Conservation (phyloP, 1,140 invertebrate species). For the Littorina saxatilis region DNA sequence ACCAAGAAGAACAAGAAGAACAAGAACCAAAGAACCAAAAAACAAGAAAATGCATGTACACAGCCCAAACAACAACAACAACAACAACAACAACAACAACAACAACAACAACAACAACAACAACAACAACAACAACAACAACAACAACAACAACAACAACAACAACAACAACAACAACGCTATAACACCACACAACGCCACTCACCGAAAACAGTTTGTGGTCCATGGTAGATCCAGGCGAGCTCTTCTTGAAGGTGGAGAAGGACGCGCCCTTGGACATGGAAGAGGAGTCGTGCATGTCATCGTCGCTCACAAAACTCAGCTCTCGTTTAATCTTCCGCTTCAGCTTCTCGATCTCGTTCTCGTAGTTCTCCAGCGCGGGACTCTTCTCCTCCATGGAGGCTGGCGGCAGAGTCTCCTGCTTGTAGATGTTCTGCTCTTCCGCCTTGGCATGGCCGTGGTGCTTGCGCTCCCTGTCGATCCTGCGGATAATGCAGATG, state of each 20-base stretch:
- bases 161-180: background rate
- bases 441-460: conserved; percentile 53
- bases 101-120: no score
- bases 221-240: conserved; percentile 47
- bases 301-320: conserved; percentile 66
- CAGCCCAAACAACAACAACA: background rate
- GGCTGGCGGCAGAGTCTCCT: conserved; percentile 15
- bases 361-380: conserved; percentile 49
- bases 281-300: conserved; percentile 49
- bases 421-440: conserved; percentile 57
- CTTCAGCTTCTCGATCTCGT: conserved; percentile 58
- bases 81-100: background rate
- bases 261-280: conserved; percentile 60
- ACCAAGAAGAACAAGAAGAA: background rate
- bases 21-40: background rate
- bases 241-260: conserved; percentile 60
- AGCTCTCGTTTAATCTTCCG: conserved; percentile 66
- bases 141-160: background rate
- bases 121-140: no score
- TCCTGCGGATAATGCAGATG: conserved; percentile 63
- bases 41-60: background rate
- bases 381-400: conserved; percentile 31
- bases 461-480: conserved; percentile 62
- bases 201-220: conserved; percentile 47
- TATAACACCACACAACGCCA: background rate